Conservation (phyloP, 2,888 invertebrate genomes). For the Ormyrus pomaceus region DNA sequence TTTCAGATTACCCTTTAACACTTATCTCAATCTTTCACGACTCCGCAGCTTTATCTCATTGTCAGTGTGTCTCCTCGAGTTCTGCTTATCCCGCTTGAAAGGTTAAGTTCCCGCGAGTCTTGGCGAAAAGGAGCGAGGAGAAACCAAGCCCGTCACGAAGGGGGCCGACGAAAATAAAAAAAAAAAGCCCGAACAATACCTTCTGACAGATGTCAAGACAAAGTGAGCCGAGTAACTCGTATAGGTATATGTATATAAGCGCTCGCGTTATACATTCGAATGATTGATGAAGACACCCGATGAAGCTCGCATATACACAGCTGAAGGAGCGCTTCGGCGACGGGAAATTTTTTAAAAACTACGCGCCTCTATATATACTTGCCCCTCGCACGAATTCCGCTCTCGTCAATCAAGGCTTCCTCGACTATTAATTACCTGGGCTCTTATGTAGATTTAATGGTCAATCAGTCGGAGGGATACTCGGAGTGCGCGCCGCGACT, state of each 20-base stretch:
- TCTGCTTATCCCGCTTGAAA: constrained; percentile 33
- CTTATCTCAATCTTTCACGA: constrained; percentile 23
- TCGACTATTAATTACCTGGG: constrained; percentile 42
- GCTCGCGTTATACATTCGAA: constrained; percentile 61
- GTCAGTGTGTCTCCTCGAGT: no score
- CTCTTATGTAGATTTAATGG: constrained; percentile 46
- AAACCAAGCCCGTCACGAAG: neutral
- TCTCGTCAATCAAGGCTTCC: constrained; percentile 51
- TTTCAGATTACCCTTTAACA: neutral
- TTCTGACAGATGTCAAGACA: constrained; percentile 66
- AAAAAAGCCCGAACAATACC: constrained; percentile 13
- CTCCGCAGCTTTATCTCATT: neutral
- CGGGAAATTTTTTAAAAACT: constrained; percentile 52
- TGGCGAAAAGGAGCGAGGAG: constrained; percentile 7
- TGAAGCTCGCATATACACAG: constrained; percentile 70
- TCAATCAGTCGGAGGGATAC: neutral
- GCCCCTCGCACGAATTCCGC: constrained; percentile 35
- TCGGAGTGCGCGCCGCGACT: no score
- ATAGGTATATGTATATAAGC: constrained; percentile 29
- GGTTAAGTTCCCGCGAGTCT: constrained; percentile 35
- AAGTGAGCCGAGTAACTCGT: constrained; percentile 60
- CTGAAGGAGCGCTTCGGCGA: constrained; percentile 54
- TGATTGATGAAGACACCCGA: constrained; percentile 73
- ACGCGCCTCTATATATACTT: constrained; percentile 46
- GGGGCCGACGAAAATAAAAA: constrained; percentile 41